Conservation (phyloP, 2,888 invertebrate species). For the Platynereis dumerilii region DNA sequence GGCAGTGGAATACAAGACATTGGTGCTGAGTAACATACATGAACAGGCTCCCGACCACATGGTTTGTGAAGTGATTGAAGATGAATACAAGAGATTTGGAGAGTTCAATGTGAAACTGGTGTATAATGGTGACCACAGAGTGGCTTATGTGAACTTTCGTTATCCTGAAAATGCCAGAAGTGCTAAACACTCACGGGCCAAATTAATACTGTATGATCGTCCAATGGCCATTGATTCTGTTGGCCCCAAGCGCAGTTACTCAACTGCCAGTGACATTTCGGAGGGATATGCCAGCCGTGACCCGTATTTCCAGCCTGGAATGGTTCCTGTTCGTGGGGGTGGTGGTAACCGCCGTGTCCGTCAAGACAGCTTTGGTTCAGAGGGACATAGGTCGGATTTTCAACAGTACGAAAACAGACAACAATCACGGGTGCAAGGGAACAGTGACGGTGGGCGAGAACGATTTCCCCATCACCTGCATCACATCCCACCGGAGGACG, state of each 20-base stretch:
- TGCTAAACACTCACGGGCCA: slow-evolving; percentile 90
- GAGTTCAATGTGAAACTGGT: slow-evolving; percentile 92
- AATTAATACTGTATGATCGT: slow-evolving; percentile 91
- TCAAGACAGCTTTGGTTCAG: slow-evolving; percentile 2
- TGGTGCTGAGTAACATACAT: slow-evolving; percentile 91
- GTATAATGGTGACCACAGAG: slow-evolving; percentile 80
- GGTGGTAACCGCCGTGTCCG: slow-evolving; percentile 14
- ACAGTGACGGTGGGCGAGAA: background rate
- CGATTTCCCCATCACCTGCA: slow-evolving; percentile 91
- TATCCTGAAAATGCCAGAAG: slow-evolving; percentile 93
- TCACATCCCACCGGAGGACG: slow-evolving; percentile 94
- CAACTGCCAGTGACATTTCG: slow-evolving; percentile 17
- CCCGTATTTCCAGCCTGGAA: slow-evolving; percentile 62
- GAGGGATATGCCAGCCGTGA: slow-evolving; percentile 20
- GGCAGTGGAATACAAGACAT: slow-evolving; percentile 80
- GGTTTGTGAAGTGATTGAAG: slow-evolving; percentile 88
- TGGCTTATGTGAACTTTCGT: slow-evolving; percentile 96
- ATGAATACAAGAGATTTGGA: slow-evolving; percentile 94
- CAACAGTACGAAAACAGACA: slow-evolving; percentile 30
- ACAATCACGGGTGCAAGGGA: too few species aligned
- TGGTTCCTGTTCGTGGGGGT: slow-evolving; percentile 66
- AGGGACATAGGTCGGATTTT: background rate
- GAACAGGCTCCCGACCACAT: slow-evolving; percentile 88
- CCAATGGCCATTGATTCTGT: slow-evolving; percentile 92
- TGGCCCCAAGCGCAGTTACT: background rate